Conservation (phyloP, 2,888 invertebrate genomes). For the Syritta pipiens region DNA sequence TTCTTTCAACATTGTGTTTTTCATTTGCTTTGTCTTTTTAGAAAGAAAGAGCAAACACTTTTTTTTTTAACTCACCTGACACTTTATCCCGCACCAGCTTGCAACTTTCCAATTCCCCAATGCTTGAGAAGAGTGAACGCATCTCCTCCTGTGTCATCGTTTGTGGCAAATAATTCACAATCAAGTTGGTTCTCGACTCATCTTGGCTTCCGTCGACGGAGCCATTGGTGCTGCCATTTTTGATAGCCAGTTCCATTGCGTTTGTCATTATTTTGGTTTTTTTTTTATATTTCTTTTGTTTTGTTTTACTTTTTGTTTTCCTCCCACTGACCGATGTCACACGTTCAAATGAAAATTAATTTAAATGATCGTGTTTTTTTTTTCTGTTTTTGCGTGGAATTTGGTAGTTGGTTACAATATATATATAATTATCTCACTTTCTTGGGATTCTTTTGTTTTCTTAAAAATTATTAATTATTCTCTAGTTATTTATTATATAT, state of each 20-base stretch:
- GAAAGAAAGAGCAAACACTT: not conserved
- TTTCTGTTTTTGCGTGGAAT: conserved; percentile 24
- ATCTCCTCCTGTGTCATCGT: conserved; percentile 97
- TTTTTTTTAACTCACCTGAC: conserved; percentile 83
- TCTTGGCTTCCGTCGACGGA: conserved; percentile 86
- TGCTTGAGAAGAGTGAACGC: conserved; percentile 94
- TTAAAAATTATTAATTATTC: conserved; percentile 55
- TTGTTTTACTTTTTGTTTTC: conserved; percentile 63
- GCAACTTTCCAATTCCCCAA: conserved; percentile 98
- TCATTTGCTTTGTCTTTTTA: not conserved
- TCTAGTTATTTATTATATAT: conserved; percentile 55
- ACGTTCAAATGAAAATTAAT: conserved; percentile 35
- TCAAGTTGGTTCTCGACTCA: conserved; percentile 96
- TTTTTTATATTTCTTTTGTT: conserved; percentile 31
- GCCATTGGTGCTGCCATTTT: conserved; percentile 84
- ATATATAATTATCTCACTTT: conserved; percentile 76
- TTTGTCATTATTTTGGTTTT: conserved; percentile 75
- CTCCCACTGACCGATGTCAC: conserved; percentile 7
- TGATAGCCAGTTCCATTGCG: conserved; percentile 85
- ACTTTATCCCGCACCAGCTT: conserved; percentile 98
- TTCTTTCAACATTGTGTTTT: not conserved
- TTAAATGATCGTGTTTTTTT: conserved; percentile 29
- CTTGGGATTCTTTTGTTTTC: conserved; percentile 70
- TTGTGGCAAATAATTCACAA: conserved; percentile 97
- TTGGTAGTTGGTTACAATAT: conserved; percentile 66